phyloP scores from a whole-genome alignment of 2,888 invertebrate genomes.

The Netelia melanura region DNA sequence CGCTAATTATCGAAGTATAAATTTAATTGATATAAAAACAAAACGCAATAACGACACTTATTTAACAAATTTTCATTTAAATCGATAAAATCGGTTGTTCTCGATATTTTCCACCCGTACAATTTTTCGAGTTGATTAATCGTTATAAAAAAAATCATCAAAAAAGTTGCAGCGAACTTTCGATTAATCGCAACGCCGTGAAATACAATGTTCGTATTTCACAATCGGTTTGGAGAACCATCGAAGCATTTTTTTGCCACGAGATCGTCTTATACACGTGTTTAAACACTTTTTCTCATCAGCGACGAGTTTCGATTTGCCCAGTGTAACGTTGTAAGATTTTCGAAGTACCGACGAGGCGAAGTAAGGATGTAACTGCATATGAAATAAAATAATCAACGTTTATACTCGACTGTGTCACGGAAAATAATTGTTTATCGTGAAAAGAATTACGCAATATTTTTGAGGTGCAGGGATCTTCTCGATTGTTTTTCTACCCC shows the following conservation, averaged over 20 bases:
- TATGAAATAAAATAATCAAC: not conserved
- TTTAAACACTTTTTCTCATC: conserved; percentile 12
- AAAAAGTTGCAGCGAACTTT: not conserved
- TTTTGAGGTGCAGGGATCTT: conserved; percentile 62
- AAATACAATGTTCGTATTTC: conserved; percentile 49
- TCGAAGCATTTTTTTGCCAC: conserved; percentile 54
- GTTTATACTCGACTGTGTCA: not conserved
- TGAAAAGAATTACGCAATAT: conserved; percentile 59
- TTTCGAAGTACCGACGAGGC: conserved; percentile 60
- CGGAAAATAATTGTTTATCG: not conserved
- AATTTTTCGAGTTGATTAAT: conserved; percentile 5
- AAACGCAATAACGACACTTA: no score
- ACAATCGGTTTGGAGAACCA: conserved; percentile 48
- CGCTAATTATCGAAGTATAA: no score
- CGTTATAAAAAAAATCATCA: not conserved
- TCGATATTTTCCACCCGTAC: not conserved
- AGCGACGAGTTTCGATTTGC: conserved; percentile 39
- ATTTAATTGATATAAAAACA: no score
- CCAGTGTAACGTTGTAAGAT: conserved; percentile 63
- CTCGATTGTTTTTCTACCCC: conserved; percentile 29
- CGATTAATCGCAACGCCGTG: conserved; percentile 16
- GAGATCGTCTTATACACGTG: conserved; percentile 22
- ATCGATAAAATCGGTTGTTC: not conserved
- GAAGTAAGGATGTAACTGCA: conserved; percentile 63
- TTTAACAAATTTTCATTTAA: not conserved